Conservation (phyloP, 92 coral and sea anemone species). For the Palythoa heliodiscus region DNA sequence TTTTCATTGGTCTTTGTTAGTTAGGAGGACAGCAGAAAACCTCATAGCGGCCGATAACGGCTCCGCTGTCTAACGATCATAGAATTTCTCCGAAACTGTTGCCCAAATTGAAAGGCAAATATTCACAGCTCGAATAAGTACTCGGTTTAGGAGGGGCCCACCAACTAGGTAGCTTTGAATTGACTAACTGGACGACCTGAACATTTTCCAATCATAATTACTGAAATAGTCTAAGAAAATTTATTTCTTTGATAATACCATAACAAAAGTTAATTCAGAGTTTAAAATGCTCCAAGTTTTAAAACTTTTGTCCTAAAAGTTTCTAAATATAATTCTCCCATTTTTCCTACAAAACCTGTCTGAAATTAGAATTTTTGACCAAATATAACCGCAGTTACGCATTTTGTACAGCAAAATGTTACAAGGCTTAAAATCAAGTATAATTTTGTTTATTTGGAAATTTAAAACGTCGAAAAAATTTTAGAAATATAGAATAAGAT, state of each 20-base stretch:
- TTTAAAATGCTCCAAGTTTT: not conserved
- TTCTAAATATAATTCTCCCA: not conserved
- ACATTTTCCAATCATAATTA: not conserved
- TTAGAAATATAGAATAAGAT: not conserved
- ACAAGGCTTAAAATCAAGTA: not conserved
- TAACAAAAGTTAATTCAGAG: not conserved
- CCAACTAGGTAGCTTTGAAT: not conserved
- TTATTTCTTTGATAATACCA: not conserved
- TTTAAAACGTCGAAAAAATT: not conserved
- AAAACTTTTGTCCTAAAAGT: not conserved
- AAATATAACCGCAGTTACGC: not conserved
- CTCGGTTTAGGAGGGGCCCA: constrained; percentile 20
- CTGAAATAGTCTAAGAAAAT: not conserved
- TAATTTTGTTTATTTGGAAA: not conserved
- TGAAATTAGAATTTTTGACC: not conserved
- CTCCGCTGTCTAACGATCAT: not conserved
- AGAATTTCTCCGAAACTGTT: not conserved
- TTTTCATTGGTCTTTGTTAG: constrained; percentile 79
- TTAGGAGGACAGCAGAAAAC: constrained; percentile 18
- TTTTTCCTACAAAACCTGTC: not conserved
- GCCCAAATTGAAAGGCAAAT: constrained; percentile 45
- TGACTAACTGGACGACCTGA: not conserved
- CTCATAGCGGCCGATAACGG: constrained; percentile 40
- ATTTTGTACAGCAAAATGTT: not conserved
- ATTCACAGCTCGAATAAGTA: constrained; percentile 42